phyloP scores from a whole-genome alignment of 2,797 vertebrate species.

The Acanthurus lineatus region DNA sequence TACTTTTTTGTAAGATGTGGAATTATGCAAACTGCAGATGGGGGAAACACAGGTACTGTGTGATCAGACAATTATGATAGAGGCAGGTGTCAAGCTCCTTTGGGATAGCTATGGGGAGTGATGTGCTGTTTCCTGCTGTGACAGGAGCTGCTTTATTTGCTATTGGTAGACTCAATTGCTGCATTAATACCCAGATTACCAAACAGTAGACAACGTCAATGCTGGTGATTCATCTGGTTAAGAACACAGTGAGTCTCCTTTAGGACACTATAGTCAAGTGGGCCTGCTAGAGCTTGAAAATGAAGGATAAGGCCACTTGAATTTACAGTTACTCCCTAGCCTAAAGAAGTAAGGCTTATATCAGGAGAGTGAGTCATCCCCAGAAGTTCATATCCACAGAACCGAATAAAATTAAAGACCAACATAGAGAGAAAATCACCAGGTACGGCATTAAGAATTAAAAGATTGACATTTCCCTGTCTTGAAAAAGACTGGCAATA shows the following conservation, averaged over 20 bases:
- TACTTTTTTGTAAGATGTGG: neutral
- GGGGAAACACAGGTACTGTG: neutral
- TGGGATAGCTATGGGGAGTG: neutral
- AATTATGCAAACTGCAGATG: conserved; percentile 37
- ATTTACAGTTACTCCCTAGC: conserved; percentile 22
- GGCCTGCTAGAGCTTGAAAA: conserved; percentile 27
- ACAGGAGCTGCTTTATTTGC: conserved; percentile 6
- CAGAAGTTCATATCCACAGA: conserved; percentile 51
- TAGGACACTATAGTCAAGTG: neutral
- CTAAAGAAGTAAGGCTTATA: conserved; percentile 39
- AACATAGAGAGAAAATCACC: conserved; percentile 70
- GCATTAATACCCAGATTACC: conserved; percentile 11
- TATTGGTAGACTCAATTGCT: neutral
- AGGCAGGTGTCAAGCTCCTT: conserved; percentile 8
- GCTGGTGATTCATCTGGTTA: neutral
- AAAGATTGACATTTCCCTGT: conserved; percentile 55
- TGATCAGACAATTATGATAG: conserved; percentile 28
- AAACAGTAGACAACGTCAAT: neutral
- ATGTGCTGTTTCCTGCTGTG: conserved; percentile 24
- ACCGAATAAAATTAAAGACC: conserved; percentile 62
- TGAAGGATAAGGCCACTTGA: conserved; percentile 17
- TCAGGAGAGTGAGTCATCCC: conserved; percentile 52
- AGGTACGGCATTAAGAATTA: conserved; percentile 61
- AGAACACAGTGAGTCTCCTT: conserved; percentile 18
- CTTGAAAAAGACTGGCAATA: conserved; percentile 59